A percentile compares a stretch with the other conserved stretches of the same genome.
Conservation (phyloP, 2,113 vertebrate species). For the Elgaria multicarinata region DNA sequence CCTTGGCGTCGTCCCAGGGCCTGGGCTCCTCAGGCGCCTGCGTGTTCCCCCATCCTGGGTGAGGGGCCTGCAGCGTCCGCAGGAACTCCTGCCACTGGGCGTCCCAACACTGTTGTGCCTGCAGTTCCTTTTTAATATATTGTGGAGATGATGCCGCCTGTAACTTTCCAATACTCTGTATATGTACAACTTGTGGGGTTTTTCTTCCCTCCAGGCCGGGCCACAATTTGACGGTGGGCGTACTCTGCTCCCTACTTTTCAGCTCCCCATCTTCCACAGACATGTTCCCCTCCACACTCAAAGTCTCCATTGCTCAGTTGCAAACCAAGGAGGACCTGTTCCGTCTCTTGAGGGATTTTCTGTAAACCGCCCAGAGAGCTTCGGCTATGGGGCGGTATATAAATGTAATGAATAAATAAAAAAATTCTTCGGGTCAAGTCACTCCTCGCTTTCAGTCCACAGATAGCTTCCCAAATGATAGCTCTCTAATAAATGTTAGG, state of each 20-base stretch:
- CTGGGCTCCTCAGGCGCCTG: not conserved
- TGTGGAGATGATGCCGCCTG: not conserved
- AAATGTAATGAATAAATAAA: too few species aligned
- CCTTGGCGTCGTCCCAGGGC: not conserved
- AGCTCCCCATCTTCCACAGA: not conserved
- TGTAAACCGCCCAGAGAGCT: too few species aligned
- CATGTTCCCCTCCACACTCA: slow-evolving; percentile 1
- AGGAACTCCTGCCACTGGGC: not conserved
- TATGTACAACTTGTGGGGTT: not conserved
- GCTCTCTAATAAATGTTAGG: not conserved
- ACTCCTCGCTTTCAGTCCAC: not conserved
- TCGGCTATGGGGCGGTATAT: too few species aligned
- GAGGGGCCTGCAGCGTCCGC: not conserved
- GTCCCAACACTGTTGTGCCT: not conserved
- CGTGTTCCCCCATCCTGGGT: not conserved
- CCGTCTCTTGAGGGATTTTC: not conserved
- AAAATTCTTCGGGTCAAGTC: not conserved
- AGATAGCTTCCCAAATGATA: too few species aligned
- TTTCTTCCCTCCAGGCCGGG: not conserved
- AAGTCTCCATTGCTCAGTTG: not conserved
- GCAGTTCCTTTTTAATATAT: not conserved
- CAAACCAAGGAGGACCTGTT: not conserved
- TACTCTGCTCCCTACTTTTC: not conserved
- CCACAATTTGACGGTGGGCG: not conserved
- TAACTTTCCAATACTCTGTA: not conserved